Percentiles rank a stretch among this genome's conserved stretches.
These are phyloP conservation scores for Phrynocephalus vlangalii DNA, from an alignment of 2,797 vertebrate species.

Conservation along the genomic window DNA sequence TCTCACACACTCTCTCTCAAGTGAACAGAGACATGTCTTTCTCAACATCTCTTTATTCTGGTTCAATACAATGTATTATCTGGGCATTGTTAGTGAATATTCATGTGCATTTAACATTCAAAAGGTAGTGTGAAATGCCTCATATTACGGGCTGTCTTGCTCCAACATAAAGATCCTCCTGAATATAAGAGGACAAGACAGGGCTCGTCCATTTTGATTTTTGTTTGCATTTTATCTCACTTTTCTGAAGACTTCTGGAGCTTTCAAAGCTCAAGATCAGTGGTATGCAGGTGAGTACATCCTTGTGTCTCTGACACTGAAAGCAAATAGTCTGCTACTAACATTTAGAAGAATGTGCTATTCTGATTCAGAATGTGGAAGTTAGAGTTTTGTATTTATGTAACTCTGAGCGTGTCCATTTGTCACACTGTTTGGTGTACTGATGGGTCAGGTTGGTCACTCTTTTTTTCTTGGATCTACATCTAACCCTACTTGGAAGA, in stretches of 20 bases:
- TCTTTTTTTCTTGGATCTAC: too few species aligned
- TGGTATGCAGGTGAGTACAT: not conserved
- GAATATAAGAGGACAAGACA: not conserved
- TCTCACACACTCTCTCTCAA: not conserved
- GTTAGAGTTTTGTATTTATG: not conserved
- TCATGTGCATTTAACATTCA: constrained; percentile 31
- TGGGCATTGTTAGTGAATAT: constrained; percentile 13
- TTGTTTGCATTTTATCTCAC: constrained; percentile 21
- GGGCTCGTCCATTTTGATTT: not conserved
- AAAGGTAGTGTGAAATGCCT: constrained; percentile 16
- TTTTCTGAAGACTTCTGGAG: not conserved
- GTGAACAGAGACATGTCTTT: not conserved
- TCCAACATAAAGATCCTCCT: constrained; percentile 13
- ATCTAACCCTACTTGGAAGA: too few species aligned
- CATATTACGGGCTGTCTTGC: not conserved
- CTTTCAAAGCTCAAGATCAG: not conserved
- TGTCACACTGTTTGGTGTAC: too few species aligned
- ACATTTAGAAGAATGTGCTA: not conserved
- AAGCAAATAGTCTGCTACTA: not conserved
- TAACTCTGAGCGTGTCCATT: not conserved
- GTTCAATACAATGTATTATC: not conserved
- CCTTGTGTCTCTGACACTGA: not conserved
- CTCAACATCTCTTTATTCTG: not conserved
- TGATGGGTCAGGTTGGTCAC: too few species aligned
- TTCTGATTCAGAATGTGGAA: not conserved